Evolutionary conservation across 2,888 invertebrate genomes (phyloP).

Genomic region (Drosophila algonquin): DNA sequence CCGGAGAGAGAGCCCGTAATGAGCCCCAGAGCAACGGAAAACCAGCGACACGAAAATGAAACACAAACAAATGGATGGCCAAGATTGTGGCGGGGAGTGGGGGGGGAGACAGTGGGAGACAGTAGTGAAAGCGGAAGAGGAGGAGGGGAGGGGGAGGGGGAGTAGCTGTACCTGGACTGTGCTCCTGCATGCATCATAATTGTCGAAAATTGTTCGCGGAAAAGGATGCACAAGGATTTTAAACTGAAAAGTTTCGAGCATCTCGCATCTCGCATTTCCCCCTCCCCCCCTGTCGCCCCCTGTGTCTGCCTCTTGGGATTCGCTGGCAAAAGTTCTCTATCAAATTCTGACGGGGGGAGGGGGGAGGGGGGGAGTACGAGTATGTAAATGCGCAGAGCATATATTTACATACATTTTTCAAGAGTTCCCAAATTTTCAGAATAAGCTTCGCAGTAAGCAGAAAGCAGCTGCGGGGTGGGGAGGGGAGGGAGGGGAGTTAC

Average conservation of each 20-base stretch:
- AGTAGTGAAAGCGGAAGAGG: slow-evolving; percentile 3
- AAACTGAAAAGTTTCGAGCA: slow-evolving; percentile 23
- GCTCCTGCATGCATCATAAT: slow-evolving; percentile 50
- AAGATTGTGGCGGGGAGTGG: slow-evolving; percentile 7
- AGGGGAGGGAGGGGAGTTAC: slow-evolving; percentile 16
- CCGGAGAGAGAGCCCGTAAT: slow-evolving; percentile 67
- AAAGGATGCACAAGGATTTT: slow-evolving; percentile 39
- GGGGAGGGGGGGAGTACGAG: slow-evolving; percentile 3
- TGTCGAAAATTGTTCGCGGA: slow-evolving; percentile 25
- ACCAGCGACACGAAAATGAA: slow-evolving; percentile 47
- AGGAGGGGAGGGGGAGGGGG: too few relatives aligned
- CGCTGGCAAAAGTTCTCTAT: slow-evolving; percentile 9
- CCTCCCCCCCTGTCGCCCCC: too few relatives aligned
- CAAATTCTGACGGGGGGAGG: background rate
- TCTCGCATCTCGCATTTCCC: background rate
- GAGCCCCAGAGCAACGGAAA: slow-evolving; percentile 55
- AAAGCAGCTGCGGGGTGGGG: slow-evolving; percentile 18
- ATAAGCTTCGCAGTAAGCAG: too few relatives aligned
- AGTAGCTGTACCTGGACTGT: too few relatives aligned
- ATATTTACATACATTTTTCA: slow-evolving; percentile 45
- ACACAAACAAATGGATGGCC: slow-evolving; percentile 51
- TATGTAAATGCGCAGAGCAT: background rate
- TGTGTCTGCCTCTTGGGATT: background rate
- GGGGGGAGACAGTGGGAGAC: slow-evolving; percentile 13
- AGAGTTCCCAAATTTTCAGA: slow-evolving; percentile 23